Conservation (phyloP, 2,113 vertebrate species). For the Corvus hawaiiensis region DNA sequence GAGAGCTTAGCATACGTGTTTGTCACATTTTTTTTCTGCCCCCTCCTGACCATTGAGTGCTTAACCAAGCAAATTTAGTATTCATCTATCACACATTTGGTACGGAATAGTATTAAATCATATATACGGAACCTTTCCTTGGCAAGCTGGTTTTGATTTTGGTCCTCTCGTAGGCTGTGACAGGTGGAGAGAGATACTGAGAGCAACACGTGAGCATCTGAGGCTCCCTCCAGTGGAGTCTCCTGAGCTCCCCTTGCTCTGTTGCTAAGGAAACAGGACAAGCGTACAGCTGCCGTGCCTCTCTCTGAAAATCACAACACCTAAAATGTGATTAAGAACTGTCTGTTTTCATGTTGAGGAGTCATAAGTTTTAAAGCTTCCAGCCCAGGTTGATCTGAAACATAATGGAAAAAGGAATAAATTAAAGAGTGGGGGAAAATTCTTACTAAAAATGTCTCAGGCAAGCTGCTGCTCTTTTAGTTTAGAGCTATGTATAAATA, state of each 20-base stretch:
- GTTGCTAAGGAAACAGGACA: conserved; percentile 67
- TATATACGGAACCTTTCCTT: not conserved
- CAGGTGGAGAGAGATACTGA: conserved; percentile 4
- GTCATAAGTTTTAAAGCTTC: conserved; percentile 23
- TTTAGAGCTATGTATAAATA: conserved; percentile 38
- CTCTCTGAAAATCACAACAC: conserved; percentile 1
- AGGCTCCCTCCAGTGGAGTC: conserved; percentile 4
- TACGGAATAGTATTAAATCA: not conserved
- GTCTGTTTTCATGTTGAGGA: conserved; percentile 32
- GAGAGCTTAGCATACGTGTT: not conserved
- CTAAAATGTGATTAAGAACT: conserved; percentile 39
- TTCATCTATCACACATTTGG: not conserved
- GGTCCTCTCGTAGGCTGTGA: not conserved
- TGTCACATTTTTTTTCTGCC: not conserved
- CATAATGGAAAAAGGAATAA: conserved; percentile 38
- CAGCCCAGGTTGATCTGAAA: not conserved
- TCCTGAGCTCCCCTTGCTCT: conserved; percentile 9
- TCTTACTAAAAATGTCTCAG: conserved; percentile 29
- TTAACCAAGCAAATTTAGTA: not conserved
- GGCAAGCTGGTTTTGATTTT: not conserved
- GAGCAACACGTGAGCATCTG: not conserved
- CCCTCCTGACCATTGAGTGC: not conserved
- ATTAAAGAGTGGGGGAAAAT: not conserved
- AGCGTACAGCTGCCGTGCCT: not conserved
- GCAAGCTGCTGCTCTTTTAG: conserved; percentile 36